A percentile compares a stretch with the other conserved stretches of the same genome.
These are phyloP conservation scores for Thalassarche chlororhynchos DNA, from an alignment of 2,113 vertebrate genomes.

Conservation along the genomic window DNA sequence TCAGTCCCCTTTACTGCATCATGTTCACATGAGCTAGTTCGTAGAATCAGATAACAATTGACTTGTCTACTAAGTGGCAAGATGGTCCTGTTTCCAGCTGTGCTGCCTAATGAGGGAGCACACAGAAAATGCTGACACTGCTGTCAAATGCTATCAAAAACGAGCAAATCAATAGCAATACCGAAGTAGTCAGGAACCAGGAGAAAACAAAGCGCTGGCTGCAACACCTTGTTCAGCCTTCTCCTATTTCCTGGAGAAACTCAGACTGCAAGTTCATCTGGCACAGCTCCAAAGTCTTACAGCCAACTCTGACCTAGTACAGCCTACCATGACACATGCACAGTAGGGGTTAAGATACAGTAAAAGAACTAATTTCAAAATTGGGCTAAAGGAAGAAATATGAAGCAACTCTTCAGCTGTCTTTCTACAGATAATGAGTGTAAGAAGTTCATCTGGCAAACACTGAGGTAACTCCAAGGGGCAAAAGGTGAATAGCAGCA, in stretches of 20 bases:
- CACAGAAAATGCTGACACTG: neutral
- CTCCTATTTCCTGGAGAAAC: neutral
- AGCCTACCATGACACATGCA: neutral
- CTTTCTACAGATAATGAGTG: neutral
- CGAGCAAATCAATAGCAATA: neutral
- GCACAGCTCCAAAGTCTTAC: neutral
- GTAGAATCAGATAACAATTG: neutral
- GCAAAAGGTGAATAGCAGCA: neutral
- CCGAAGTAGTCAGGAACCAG: neutral
- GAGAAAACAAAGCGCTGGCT: neutral
- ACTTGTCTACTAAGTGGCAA: neutral
- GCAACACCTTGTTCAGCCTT: neutral
- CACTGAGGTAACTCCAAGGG: neutral
- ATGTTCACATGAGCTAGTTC: neutral
- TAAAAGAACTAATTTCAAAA: slow-evolving; percentile 29
- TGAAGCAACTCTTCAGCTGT: slow-evolving; percentile 33
- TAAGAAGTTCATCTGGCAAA: neutral
- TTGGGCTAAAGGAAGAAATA: slow-evolving; percentile 14
- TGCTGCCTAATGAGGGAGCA: neutral
- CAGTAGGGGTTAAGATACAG: neutral
- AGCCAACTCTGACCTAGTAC: slow-evolving; percentile 12
- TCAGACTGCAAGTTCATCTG: too few relatives aligned
- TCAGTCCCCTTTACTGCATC: neutral
- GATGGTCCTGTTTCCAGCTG: neutral
- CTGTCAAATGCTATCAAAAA: neutral